Conservation (phyloP, 2,113 vertebrate genomes). For the Equus quagga region DNA sequence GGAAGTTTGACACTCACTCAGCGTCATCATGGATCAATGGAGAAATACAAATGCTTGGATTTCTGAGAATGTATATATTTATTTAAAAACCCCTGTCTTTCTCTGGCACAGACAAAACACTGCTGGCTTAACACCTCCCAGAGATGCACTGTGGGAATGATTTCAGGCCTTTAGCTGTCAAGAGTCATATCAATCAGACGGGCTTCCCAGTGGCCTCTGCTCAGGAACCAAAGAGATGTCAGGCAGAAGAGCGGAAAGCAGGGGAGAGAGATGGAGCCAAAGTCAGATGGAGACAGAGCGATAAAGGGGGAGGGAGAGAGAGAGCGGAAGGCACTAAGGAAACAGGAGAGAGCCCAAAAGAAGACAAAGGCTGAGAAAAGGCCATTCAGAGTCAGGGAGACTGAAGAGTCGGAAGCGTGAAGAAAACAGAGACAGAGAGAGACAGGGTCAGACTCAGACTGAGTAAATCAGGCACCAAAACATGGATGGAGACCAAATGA, state of each 20-base stretch:
- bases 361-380: neutral
- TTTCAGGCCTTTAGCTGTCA: slow-evolving; percentile 84
- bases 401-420: slow-evolving; percentile 6
- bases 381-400: neutral
- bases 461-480: slow-evolving; percentile 33
- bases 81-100: slow-evolving; percentile 71
- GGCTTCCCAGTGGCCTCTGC: slow-evolving; percentile 68
- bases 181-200: slow-evolving; percentile 86
- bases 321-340: neutral
- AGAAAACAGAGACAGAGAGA: neutral
- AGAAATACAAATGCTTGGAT: slow-evolving; percentile 72
- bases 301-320: neutral
- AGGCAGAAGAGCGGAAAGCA: slow-evolving; percentile 32
- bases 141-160: slow-evolving; percentile 80
- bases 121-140: slow-evolving; percentile 67
- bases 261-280: neutral
- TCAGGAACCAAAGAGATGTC: slow-evolving; percentile 48
- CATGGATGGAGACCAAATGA: slow-evolving; percentile 15
- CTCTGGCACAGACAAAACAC: slow-evolving; percentile 73
- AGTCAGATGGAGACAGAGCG: neutral
- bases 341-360: rapidly evolving
- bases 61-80: slow-evolving; percentile 79
- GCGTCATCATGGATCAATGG: slow-evolving; percentile 63
- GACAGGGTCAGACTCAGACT: neutral
- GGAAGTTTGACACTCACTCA: slow-evolving; percentile 74